phyloP scores from a whole-genome alignment of 2,888 invertebrate genomes.

The Tipula vernalis region DNA sequence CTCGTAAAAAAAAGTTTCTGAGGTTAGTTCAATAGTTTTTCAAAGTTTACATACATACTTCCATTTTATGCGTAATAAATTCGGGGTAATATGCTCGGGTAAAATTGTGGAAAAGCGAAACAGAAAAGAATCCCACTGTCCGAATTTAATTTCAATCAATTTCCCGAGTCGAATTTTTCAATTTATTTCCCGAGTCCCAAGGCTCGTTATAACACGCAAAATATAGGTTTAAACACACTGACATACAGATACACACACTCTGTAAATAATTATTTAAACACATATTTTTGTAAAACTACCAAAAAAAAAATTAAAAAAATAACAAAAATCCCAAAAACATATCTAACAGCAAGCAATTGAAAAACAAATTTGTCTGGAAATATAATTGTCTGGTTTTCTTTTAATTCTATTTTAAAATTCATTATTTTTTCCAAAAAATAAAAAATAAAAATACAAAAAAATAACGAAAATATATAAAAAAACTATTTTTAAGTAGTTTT shows the following conservation, averaged over 20 bases:
- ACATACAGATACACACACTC: background rate
- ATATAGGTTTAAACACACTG: background rate
- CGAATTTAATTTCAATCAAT: too few relatives aligned
- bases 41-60: too few relatives aligned
- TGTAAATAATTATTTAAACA: background rate
- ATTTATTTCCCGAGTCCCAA: too few relatives aligned
- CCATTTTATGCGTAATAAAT: too few relatives aligned
- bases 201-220: background rate
- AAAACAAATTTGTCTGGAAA: conserved; percentile 4
- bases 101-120: too few relatives aligned
- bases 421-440: background rate
- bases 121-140: too few relatives aligned
- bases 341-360: background rate
- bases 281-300: background rate
- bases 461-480: background rate
- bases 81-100: too few relatives aligned
- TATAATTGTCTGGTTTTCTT: conserved; percentile 4
- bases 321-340: background rate
- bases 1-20: too few relatives aligned
- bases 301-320: background rate
- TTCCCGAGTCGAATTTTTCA: too few relatives aligned
- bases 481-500: conserved; percentile 4
- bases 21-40: too few relatives aligned
- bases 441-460: background rate
- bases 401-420: conserved; percentile 4